Base-by-base conservation (phyloP, 1,140 invertebrate species). In the Geopemphigus sp. region DNA sequence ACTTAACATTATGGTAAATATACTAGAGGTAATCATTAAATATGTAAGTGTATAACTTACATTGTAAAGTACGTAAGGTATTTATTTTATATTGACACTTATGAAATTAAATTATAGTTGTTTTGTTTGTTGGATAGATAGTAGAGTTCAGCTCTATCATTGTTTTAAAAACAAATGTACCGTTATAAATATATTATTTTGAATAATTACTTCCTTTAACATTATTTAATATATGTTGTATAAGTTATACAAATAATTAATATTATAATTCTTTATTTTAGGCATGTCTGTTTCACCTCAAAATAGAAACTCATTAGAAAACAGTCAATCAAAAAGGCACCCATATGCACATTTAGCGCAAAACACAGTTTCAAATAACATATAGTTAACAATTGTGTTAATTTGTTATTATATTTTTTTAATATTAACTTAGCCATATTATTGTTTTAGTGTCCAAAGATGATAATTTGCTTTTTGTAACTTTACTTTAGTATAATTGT, bases 251-350 rank as follows among this genome's bases (percentile, higher is more conserved):
- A n/a, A 68, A 73, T 54, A 29, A 32, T 29, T 54, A 54, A 19
- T n/a, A 29, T 59, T 74, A 0, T 32, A 8, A n/a, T n/a, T n/a
- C n/a, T 56, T 0, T 70, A n/a, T 78, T 78, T 22, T 61, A 78
- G 73, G 22, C 47, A 61, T 78, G 73, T 78, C 73, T 19, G 73
- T 78, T 26, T 78, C 73, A 45, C 73, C 73, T 61, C 73, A 78
- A 78, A 78, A 78, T 78, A 78, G 73, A 63, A 78, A 39, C 73
- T 78, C 73, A 47, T 63, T 78, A 59, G 73, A 78, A 78, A 78
- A 61, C 56, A 59, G 73, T 61, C 73, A 78, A 61, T 78, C 73
- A 50, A 78, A 61, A 12, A 78, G 56, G 57, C 73, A 78, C 4
- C 11, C 56, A n/a, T 78, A 61, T 47, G 32, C 73, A 45, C 73